Evolutionary conservation across 92 coral and sea anemone genomes (phyloP), one percentile per base, ranked within the genome.

Genomic region (Phenganax stokvisi): DNA sequence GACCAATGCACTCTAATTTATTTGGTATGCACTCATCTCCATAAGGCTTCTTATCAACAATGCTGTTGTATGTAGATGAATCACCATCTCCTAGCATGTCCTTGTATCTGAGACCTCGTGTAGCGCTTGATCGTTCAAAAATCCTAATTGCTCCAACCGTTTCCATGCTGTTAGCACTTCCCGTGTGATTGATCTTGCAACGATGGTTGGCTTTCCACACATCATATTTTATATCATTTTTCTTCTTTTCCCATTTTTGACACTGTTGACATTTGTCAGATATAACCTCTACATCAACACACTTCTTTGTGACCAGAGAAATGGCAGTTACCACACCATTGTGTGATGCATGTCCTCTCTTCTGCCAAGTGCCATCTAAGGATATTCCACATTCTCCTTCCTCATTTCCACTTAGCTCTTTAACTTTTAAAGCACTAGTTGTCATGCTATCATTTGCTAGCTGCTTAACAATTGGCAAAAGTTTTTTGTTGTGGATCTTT

Each of bases 51-150:
- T 29, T 15, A 16, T 77, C 71, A 37, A 77, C 37, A 47, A 77
- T 58, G 52, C 29, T 53, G 20, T 51, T 77, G 56, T 77, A 77
- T 7, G 82, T 56, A 61, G 82, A 60, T 28, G 82, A 54, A 27
- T 64, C 84, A 4, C 84, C 84, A 80, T 80, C 84, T 15, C 84
- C 84, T 30, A 80, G 76, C 57, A 65, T 44, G 12, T 67, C 15
- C 53, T 52, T 80, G 56, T 80, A 80, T 67, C 44, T 80, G 37
- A 80, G 75, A 15, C 72, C 72, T 12, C 47, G 20, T 55, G 65
- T 53, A 54, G 81, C 71, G 30, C 3, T 16, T 30, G 59, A 75
- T 15, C 82, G 67, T 31, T 77, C 73, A 58, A 77, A 77, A 51
- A 77, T 59, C 25, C 74, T 77, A 4, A 77, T 5, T 3, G 73